Evolutionary conservation across 1,140 invertebrate genomes (phyloP).

Genomic region (Pogonus chalceus): DNA sequence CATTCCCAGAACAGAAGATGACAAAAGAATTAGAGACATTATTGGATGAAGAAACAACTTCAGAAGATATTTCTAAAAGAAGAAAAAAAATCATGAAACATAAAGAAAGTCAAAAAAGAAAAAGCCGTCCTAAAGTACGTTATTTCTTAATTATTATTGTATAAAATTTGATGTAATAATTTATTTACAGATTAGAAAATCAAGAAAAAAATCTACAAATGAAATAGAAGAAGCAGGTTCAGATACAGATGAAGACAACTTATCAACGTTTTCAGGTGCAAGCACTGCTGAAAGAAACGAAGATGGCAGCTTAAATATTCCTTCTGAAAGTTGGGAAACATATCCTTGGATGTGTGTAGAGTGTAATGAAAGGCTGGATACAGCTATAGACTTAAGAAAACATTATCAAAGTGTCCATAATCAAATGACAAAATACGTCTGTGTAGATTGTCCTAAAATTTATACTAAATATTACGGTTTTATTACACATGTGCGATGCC

Average conservation of each 20-base stretch:
- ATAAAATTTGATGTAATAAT: neutral
- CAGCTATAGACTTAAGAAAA: constrained; percentile 39
- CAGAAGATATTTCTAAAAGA: neutral
- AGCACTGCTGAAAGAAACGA: constrained; percentile 27
- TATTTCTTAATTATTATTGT: neutral
- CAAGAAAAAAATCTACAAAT: constrained; percentile 14
- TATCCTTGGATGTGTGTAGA: constrained; percentile 48
- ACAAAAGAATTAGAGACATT: neutral
- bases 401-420: constrained; percentile 44
- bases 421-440: constrained; percentile 43
- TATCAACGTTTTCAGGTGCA: constrained; percentile 15
- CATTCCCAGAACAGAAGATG: neutral
- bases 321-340: constrained; percentile 33
- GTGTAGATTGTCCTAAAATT: constrained; percentile 47
- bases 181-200: neutral
- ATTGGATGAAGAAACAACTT: neutral
- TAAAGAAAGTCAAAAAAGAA: neutral
- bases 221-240: constrained; percentile 5
- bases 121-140: constrained; percentile 1
- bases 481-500: constrained; percentile 44
- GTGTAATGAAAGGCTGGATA: constrained; percentile 41
- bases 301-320: constrained; percentile 27
- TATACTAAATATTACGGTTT: constrained; percentile 49
- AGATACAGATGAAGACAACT: constrained; percentile 8
- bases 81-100: neutral